A percentile compares a stretch with the other conserved stretches of the same genome.
Conservation (phyloP, 2,797 vertebrate genomes). For the Neosilurus hyrtlii region DNA sequence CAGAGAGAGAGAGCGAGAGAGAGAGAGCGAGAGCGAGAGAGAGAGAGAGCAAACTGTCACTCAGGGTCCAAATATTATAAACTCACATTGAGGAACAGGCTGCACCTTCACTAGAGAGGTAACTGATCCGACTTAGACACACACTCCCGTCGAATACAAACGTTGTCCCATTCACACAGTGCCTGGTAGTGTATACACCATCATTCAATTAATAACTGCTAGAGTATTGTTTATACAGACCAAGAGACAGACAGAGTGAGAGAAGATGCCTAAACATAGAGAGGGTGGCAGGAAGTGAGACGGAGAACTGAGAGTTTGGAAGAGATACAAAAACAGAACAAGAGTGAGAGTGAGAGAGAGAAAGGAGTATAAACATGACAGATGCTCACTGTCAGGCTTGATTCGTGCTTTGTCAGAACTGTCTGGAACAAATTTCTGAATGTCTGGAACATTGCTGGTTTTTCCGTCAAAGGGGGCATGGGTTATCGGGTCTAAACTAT, state of each 20-base stretch:
- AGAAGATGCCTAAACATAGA: neutral
- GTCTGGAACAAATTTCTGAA: constrained; percentile 9
- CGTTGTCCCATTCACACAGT: constrained; percentile 10
- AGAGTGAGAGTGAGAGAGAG: neutral
- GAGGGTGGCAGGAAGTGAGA: constrained; percentile 1
- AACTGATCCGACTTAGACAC: constrained; percentile 11
- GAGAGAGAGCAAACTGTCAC: constrained; percentile 59
- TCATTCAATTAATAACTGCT: constrained; percentile 23
- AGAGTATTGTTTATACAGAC: constrained; percentile 8
- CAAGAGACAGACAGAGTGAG: constrained; percentile 12
- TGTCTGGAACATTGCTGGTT: constrained; percentile 6
- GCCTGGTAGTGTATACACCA: constrained; percentile 21
- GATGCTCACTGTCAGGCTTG: constrained; percentile 18
- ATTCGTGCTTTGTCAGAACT: constrained; percentile 12
- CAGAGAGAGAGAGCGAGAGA: constrained; percentile 64
- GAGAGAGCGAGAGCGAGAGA: constrained; percentile 52
- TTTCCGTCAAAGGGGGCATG: neutral
- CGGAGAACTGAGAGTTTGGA: neutral
- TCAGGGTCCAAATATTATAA: constrained; percentile 54
- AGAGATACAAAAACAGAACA: neutral
- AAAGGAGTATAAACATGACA: constrained; percentile 10
- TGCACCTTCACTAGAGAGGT: constrained; percentile 1
- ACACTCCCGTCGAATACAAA: constrained; percentile 4
- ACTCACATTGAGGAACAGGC: constrained; percentile 51
- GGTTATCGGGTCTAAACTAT: neutral